Conservation (phyloP, 1,140 invertebrate genomes). For the Microplitis demolitor region DNA sequence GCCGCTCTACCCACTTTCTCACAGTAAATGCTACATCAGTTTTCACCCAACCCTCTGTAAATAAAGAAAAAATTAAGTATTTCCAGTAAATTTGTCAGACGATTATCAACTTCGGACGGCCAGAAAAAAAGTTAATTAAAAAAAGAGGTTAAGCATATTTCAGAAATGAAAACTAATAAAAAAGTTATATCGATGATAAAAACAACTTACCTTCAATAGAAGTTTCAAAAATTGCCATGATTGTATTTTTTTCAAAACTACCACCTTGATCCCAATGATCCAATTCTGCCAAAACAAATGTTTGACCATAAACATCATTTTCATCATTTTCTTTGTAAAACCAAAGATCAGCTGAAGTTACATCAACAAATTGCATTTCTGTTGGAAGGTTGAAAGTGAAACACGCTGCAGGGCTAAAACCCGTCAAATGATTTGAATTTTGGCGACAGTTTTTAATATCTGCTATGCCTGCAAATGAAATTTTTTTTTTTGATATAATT, state of each 20-base stretch:
- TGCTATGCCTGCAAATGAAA: slow-evolving; percentile 34
- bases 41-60: slow-evolving; percentile 79
- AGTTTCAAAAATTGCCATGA: slow-evolving; percentile 76
- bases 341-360: slow-evolving; percentile 78
- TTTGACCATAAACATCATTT: slow-evolving; percentile 68
- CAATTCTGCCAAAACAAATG: slow-evolving; percentile 79
- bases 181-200: not conserved
- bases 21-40: slow-evolving; percentile 76
- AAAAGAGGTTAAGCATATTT: no score
- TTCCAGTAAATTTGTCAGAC: no score
- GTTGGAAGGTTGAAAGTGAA: slow-evolving; percentile 71
- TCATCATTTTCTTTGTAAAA: slow-evolving; percentile 74
- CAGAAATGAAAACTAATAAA: not conserved
- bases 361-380: slow-evolving; percentile 73
- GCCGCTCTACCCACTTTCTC: slow-evolving; percentile 73
- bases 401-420: slow-evolving; percentile 69
- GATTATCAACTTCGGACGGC: no score
- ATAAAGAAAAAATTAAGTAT: not conserved
- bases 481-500: no score
- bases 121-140: no score
- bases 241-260: slow-evolving; percentile 73
- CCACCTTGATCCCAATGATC: slow-evolving; percentile 74
- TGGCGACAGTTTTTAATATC: slow-evolving; percentile 49
- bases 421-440: slow-evolving; percentile 50
- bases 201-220: slow-evolving; percentile 64